Evolutionary conservation across 2,797 vertebrate species (phyloP).

Genomic region (Alectoris magna): DNA sequence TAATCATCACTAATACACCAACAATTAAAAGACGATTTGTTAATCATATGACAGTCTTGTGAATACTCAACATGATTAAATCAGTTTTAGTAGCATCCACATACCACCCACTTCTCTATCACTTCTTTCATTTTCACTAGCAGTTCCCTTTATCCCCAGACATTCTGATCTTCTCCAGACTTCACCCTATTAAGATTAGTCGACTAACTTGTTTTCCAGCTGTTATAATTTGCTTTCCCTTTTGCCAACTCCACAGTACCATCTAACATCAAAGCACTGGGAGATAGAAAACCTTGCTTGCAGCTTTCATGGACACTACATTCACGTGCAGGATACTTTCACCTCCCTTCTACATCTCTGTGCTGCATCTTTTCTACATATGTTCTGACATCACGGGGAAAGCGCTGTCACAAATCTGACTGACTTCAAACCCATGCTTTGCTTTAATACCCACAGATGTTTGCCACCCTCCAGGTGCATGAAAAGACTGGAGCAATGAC

Average conservation of each 20-base stretch:
- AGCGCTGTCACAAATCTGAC: not conserved
- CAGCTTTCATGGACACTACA: not conserved
- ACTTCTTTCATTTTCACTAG: slow-evolving; percentile 1
- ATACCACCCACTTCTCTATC: slow-evolving; percentile 15
- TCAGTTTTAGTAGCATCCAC: not conserved
- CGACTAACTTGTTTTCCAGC: slow-evolving; percentile 42
- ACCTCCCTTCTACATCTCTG: not conserved
- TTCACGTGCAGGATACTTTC: not conserved
- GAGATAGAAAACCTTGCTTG: not conserved
- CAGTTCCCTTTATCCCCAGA: slow-evolving; percentile 4
- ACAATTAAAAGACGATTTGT: slow-evolving; percentile 65
- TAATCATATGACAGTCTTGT: slow-evolving; percentile 40
- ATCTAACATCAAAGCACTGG: slow-evolving; percentile 19
- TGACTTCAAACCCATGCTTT: not conserved
- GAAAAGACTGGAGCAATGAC: not conserved
- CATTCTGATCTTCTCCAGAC: slow-evolving; percentile 14
- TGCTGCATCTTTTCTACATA: not conserved
- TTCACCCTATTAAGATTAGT: not conserved
- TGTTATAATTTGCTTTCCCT: not conserved
- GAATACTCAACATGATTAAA: slow-evolving; percentile 33
- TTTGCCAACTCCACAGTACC: not conserved
- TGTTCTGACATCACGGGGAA: not conserved
- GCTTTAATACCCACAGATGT: not conserved
- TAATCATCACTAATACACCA: not conserved
- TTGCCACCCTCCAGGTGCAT: not conserved